Percentiles rank a stretch among this genome's conserved stretches.
Evolutionary conservation across 2,797 vertebrate genomes (phyloP).

Genomic region (Megalops cyprinoides): DNA sequence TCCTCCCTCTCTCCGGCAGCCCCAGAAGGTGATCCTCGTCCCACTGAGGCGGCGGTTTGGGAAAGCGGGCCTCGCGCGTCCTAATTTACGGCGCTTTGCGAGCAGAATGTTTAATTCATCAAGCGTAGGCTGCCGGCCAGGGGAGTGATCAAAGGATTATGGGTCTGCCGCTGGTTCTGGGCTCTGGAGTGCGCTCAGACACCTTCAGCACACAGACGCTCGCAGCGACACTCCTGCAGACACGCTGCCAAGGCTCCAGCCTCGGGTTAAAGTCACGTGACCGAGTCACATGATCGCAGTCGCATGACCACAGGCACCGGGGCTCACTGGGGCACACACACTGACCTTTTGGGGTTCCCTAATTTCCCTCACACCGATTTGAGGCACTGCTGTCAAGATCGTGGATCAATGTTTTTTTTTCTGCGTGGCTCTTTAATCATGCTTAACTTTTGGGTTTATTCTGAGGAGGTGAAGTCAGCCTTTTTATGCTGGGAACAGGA

Average conservation of each 20-base stretch:
- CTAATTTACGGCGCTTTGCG: constrained; percentile 38
- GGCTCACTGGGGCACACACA: background rate
- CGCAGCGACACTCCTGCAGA: background rate
- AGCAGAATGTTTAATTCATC: constrained; percentile 43
- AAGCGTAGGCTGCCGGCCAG: constrained; percentile 30
- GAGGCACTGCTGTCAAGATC: background rate
- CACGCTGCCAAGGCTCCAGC: background rate
- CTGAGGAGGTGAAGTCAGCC: background rate
- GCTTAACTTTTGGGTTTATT: background rate
- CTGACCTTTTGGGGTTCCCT: background rate
- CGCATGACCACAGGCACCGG: too few species aligned
- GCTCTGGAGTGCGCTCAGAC: constrained; percentile 3
- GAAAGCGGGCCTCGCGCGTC: background rate
- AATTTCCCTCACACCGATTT: background rate
- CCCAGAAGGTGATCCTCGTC: background rate
- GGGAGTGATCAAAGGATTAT: constrained; percentile 31
- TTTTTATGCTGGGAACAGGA: constrained; percentile 6
- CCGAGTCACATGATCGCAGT: background rate
- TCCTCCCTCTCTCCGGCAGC: background rate
- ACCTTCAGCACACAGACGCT: constrained; percentile 9
- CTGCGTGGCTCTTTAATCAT: background rate
- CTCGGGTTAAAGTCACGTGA: background rate
- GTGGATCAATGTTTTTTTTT: constrained; percentile 16
- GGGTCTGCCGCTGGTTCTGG: constrained; percentile 29
- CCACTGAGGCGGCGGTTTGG: background rate